A percentile compares a stretch with the other conserved stretches of the same genome.
Conservation (phyloP, 2,888 invertebrate genomes). For the Patella depressa region DNA sequence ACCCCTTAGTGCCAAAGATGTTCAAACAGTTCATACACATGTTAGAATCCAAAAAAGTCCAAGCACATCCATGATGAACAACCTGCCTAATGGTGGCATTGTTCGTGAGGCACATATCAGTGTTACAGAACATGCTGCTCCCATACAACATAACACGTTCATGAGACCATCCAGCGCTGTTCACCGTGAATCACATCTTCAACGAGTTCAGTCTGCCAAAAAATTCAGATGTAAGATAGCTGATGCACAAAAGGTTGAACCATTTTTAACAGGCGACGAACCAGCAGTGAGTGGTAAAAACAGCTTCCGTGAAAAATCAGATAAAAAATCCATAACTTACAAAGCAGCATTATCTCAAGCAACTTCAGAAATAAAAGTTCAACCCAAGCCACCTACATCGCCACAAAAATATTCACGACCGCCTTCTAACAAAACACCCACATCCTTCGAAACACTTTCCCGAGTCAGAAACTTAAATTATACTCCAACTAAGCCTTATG, state of each 20-base stretch:
- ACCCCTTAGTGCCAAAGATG: conserved; percentile 66
- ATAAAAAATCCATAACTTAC: conserved; percentile 8
- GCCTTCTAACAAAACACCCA: neutral
- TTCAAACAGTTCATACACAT: conserved; percentile 43
- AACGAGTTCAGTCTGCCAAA: neutral
- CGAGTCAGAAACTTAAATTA: conserved; percentile 57
- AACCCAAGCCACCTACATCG: neutral
- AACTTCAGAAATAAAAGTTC: neutral
- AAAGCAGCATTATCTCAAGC: conserved; percentile 4
- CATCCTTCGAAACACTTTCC: conserved; percentile 36
- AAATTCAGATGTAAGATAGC: conserved; percentile 8
- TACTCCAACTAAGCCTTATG: conserved; percentile 58
- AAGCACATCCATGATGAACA: conserved; percentile 15
- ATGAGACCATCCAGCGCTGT: conserved; percentile 26
- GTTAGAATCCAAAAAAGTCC: conserved; percentile 42
- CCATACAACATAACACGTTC: conserved; percentile 28
- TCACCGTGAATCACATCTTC: neutral
- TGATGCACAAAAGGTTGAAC: neutral
- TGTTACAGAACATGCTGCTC: neutral
- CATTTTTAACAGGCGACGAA: neutral
- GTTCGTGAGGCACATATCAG: conserved; percentile 15
- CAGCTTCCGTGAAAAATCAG: conserved; percentile 17
- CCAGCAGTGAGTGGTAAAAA: conserved; percentile 1
- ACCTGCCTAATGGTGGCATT: conserved; percentile 15
- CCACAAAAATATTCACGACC: neutral